Evolutionary conservation across 37 sponge, comb jelly and placozoan species (phyloP).

Genomic region (Beroe ovata): DNA sequence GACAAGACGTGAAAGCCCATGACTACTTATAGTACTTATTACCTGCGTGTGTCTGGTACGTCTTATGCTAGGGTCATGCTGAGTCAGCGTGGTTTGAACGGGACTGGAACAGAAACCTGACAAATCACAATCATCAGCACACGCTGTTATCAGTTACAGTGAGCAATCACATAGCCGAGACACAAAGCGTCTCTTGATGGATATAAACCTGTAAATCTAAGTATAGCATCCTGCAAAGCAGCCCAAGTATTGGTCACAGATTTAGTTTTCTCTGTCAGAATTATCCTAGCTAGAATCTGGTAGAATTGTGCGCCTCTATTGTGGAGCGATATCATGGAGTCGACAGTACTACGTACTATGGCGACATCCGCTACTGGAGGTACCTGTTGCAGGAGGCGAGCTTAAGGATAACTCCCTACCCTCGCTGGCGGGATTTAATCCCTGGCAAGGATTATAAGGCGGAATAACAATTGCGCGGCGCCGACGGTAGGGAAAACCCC

Average conservation of each 20-base stretch:
- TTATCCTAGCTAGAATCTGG: background rate
- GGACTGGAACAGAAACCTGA: background rate
- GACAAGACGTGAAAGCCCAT: no score
- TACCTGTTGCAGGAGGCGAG: background rate
- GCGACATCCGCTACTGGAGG: background rate
- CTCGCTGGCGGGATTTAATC: no score
- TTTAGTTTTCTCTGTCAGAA: background rate
- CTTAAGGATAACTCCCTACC: background rate
- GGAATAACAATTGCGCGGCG: no score
- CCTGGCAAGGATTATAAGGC: no score
- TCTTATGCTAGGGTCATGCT: conserved; percentile 12
- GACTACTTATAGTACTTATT: no score
- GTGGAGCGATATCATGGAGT: background rate
- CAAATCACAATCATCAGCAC: background rate
- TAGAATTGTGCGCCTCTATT: background rate
- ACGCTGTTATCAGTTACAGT: background rate
- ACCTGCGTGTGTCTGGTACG: conserved; percentile 54
- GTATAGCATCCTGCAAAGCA: background rate
- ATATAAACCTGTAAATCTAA: conserved; percentile 1
- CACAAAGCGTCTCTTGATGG: no score
- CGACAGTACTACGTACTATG: background rate
- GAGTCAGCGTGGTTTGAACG: conserved; percentile 2
- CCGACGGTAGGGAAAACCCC: background rate
- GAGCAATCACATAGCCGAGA: background rate
- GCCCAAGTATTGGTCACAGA: background rate